Conservation (phyloP, 2,888 invertebrate species). For the Acrocyrtus sp. region DNA sequence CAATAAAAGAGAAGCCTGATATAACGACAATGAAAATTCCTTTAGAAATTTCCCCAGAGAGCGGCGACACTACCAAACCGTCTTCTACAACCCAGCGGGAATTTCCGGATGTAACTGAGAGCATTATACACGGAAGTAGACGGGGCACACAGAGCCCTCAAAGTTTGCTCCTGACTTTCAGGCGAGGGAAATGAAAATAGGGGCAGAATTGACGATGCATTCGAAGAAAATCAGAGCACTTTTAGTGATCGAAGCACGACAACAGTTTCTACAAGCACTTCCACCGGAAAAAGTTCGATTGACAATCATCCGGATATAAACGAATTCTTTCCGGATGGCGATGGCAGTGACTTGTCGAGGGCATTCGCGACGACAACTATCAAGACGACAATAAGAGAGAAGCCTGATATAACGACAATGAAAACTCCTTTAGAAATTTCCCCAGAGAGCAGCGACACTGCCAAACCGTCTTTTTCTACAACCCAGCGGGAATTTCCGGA, state of each 20-base stretch:
- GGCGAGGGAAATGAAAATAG: not conserved
- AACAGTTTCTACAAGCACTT: not conserved
- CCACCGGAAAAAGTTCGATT: not conserved
- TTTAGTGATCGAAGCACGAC: not conserved
- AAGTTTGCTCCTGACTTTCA: not conserved
- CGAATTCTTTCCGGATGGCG: constrained; percentile 27
- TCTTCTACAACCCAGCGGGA: not conserved
- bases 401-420: not conserved
- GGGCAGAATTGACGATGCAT: not conserved
- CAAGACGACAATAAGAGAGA: not conserved
- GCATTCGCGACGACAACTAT: not conserved
- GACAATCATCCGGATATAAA: constrained; percentile 26
- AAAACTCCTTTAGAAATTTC: not conserved
- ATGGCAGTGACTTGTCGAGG: not conserved
- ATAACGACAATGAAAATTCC: not conserved
- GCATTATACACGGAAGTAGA: constrained; percentile 6
- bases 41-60: not conserved
- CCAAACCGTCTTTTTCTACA: not conserved
- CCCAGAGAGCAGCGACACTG: not conserved
- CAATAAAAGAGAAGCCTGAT: not conserved
- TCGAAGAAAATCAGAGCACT: constrained; percentile 3
- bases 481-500: constrained; percentile 10
- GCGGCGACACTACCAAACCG: not conserved
- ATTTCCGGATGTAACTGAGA: constrained; percentile 23
- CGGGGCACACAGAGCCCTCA: not conserved